Conservation (phyloP, 2,797 vertebrate genomes). For the Enoplosus armatus region DNA sequence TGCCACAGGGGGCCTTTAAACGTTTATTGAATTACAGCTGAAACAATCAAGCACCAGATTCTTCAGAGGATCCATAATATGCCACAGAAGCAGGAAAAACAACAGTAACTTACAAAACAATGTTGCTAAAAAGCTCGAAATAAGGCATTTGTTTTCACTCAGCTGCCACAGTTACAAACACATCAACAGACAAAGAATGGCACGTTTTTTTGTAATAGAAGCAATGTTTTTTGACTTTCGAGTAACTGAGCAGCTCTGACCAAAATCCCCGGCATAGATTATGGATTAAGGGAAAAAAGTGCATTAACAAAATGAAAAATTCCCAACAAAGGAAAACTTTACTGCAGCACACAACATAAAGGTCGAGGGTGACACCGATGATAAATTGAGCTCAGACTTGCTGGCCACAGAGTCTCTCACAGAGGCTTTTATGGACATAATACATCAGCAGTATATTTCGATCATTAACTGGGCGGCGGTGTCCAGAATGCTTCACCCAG, state of each 20-base stretch:
- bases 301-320: slow-evolving; percentile 4
- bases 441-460: slow-evolving; percentile 18
- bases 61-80: neutral
- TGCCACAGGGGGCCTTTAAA: neutral
- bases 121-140: neutral
- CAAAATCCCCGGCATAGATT: slow-evolving; percentile 17
- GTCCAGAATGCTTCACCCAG: slow-evolving; percentile 18
- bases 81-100: neutral
- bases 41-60: too few species aligned
- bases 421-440: slow-evolving; percentile 33
- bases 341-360: slow-evolving; percentile 1
- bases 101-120: neutral
- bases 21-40: neutral
- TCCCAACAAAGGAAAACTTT: slow-evolving; percentile 6
- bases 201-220: neutral
- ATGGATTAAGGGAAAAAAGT: slow-evolving; percentile 1
- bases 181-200: neutral
- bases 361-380: slow-evolving; percentile 30
- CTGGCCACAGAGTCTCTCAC: slow-evolving; percentile 1
- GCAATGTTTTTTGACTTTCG: neutral
- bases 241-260: slow-evolving; percentile 10
- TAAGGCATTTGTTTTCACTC: neutral
- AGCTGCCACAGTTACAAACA: neutral
- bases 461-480: slow-evolving; percentile 12
- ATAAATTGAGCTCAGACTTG: slow-evolving; percentile 22